Evolutionary conservation across 2,888 invertebrate genomes (phyloP), one percentile per base, ranked within the genome.

Genomic region (Phlogophora meticulosa): DNA sequence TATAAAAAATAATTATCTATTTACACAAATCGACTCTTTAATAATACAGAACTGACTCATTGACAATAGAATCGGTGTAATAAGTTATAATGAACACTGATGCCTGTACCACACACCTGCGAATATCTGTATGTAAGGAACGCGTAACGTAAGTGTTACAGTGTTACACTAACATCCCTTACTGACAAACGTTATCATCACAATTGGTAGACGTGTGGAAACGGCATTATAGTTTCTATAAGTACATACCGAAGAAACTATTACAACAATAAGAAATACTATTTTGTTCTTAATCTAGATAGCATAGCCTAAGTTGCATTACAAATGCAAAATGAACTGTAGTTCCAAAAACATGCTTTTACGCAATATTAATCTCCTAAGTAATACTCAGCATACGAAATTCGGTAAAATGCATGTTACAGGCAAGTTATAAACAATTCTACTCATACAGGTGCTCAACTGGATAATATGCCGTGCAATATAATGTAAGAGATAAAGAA

Each of bases 191-290:
- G 28, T 56, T 49, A 62, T n/a, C 38, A 70, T 58, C 28, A 24
- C 45, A 52, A 75, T 69, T 55, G 52, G 34, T 42, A 78, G 72
- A 68, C 57, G 70, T 84, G 68, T 76, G 71, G 69, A 55, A 51
- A 51, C 51, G 59, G 55, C 66, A 66, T 73, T 78, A 87, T 82
- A 87, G 76, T 84, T 85, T 88, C 85, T 87, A 88, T 85, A 78
- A 83, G 78, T 82, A 86, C 79, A 86, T 85, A 85, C 85, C 78
- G 78, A 79, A 79, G 76, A 85, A 82, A 83, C 76, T 83, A 82
- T 83, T 83, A 89, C 71, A 85, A 83, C 80, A 82, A 78, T 77
- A 87, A 88, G 87, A 89, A 94, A 93, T 94, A 94, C 93, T 94
- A 90, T 92, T 85, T 90, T 89, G 83, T 87, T 85, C 87, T 87